phyloP scores from a whole-genome alignment of 2,113 vertebrate species.

The Apeltes quadracus region DNA sequence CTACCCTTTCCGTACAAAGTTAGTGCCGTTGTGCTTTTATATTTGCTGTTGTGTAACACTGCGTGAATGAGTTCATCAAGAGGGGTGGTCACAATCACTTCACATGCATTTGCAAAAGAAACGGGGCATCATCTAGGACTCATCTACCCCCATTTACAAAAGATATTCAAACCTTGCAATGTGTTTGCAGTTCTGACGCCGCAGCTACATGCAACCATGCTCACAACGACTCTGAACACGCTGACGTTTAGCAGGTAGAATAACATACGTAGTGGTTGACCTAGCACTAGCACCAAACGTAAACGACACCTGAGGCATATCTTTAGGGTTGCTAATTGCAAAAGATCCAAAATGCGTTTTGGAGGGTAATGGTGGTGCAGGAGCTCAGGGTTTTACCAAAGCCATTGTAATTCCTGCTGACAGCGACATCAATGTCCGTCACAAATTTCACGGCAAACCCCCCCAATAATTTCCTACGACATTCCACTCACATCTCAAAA shows the following conservation, averaged over 20 bases:
- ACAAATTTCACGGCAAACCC: not conserved
- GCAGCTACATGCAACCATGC: not conserved
- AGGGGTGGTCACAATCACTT: not conserved
- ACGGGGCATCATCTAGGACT: not conserved
- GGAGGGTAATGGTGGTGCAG: too few relatives aligned
- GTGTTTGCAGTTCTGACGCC: not conserved
- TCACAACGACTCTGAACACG: not conserved
- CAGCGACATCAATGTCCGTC: not conserved
- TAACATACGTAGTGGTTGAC: not conserved
- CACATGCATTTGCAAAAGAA: not conserved
- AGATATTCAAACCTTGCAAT: not conserved
- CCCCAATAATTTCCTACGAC: not conserved
- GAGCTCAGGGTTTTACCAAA: not conserved
- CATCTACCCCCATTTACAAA: too few relatives aligned
- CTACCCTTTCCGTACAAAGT: too few relatives aligned
- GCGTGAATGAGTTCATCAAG: not conserved
- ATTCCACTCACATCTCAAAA: conserved; percentile 6
- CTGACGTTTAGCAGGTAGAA: not conserved
- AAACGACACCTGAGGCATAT: not conserved
- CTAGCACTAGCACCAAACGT: not conserved
- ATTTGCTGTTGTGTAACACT: too few relatives aligned
- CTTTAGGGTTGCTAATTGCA: not conserved
- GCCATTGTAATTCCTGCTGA: not conserved
- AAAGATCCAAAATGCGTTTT: not conserved
- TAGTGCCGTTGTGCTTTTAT: too few relatives aligned